Percentiles rank a stretch among this genome's conserved stretches.
Conservation (phyloP, 2,888 invertebrate genomes). For the Tholera decimalis region DNA sequence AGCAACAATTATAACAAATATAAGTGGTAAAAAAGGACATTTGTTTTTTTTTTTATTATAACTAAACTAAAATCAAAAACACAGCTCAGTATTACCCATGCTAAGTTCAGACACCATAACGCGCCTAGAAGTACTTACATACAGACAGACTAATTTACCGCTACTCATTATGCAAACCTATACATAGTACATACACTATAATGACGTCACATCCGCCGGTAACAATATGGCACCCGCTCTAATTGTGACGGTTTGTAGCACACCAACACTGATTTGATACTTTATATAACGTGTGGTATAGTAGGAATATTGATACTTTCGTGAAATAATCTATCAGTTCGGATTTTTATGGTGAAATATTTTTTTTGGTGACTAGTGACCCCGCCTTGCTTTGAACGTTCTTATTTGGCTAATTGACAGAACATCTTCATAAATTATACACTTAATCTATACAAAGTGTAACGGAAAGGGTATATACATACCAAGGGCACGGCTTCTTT, state of each 20-base stretch:
- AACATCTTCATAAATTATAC: too few relatives aligned
- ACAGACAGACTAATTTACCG: constrained; percentile 37
- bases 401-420: too few relatives aligned
- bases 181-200: constrained; percentile 13
- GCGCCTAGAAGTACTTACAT: constrained; percentile 7
- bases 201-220: constrained; percentile 60
- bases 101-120: constrained; percentile 20
- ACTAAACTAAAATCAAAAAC: background rate
- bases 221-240: constrained; percentile 59
- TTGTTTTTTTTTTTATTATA: too few relatives aligned
- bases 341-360: too few relatives aligned
- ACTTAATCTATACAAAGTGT: too few relatives aligned
- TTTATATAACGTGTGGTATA: constrained; percentile 18
- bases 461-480: too few relatives aligned
- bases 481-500: too few relatives aligned
- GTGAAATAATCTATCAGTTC: background rate
- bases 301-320: constrained; percentile 22
- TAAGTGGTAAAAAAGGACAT: too few relatives aligned
- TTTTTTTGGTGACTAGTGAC: too few relatives aligned
- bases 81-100: constrained; percentile 4
- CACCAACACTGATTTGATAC: constrained; percentile 45
- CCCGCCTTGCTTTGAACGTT: too few relatives aligned
- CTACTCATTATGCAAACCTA: constrained; percentile 52
- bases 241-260: constrained; percentile 55
- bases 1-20: too few relatives aligned